Percentiles rank a stretch among this genome's conserved stretches.
phyloP scores from a whole-genome alignment of 2,797 vertebrate genomes.

The Myripristis jacobus region DNA sequence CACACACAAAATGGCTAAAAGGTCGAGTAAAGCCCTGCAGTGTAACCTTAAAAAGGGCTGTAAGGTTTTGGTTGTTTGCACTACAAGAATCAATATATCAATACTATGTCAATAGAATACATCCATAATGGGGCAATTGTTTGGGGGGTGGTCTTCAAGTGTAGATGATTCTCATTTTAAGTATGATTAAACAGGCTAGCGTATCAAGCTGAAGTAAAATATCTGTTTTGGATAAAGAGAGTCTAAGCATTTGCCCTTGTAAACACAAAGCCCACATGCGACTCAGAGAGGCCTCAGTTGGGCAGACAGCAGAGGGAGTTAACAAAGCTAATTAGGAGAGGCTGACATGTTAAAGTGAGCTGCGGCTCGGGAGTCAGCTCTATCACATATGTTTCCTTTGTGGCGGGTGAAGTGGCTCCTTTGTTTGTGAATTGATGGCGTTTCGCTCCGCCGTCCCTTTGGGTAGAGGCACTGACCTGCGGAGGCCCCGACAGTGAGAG shows the following conservation, averaged over 20 bases:
- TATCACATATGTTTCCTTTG: slow-evolving; percentile 87
- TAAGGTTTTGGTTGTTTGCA: slow-evolving; percentile 51
- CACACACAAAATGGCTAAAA: slow-evolving; percentile 36
- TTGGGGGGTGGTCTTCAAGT: slow-evolving; percentile 35
- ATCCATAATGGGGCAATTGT: slow-evolving; percentile 54
- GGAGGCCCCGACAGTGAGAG: slow-evolving; percentile 83
- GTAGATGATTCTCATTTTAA: slow-evolving; percentile 49
- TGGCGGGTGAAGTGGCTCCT: slow-evolving; percentile 85
- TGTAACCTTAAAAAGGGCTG: slow-evolving; percentile 51
- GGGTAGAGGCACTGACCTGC: slow-evolving; percentile 87
- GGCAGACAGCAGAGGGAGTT: slow-evolving; percentile 85
- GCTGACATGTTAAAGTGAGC: slow-evolving; percentile 88
- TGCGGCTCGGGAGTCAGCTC: slow-evolving; percentile 81
- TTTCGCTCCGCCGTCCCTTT: slow-evolving; percentile 86
- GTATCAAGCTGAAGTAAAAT: slow-evolving; percentile 44
- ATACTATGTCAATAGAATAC: slow-evolving; percentile 63
- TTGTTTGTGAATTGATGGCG: slow-evolving; percentile 90
- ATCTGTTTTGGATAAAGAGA: slow-evolving; percentile 59
- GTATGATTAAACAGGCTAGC: slow-evolving; percentile 55
- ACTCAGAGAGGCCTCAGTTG: slow-evolving; percentile 79
- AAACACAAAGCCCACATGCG: slow-evolving; percentile 80
- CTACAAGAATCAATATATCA: slow-evolving; percentile 72
- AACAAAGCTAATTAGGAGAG: slow-evolving; percentile 86
- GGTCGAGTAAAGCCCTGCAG: slow-evolving; percentile 36
- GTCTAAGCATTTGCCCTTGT: slow-evolving; percentile 75